phyloP scores from a whole-genome alignment of 1,140 invertebrate species.

The Geopemphigus sp. region DNA sequence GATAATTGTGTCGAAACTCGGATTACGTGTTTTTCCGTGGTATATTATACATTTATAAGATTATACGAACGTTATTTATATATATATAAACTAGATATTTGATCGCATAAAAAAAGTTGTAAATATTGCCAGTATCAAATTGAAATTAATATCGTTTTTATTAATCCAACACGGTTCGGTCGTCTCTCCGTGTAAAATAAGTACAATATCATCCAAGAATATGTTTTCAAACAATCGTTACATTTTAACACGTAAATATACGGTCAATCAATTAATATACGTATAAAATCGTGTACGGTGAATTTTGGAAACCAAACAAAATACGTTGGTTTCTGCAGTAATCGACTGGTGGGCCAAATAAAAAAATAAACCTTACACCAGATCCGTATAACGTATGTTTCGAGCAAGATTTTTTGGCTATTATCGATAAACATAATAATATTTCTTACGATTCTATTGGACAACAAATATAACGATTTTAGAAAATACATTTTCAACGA shows the following conservation, averaged over 20 bases:
- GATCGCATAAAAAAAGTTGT: neutral
- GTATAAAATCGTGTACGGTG: neutral
- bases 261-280: neutral
- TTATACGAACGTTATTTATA: neutral
- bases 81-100: neutral
- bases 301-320: neutral
- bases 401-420: neutral
- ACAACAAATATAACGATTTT: neutral
- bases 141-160: neutral
- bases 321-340: neutral
- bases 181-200: neutral
- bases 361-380: neutral
- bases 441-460: neutral
- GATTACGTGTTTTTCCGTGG: conserved; percentile 19
- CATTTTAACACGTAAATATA: neutral
- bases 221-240: neutral
- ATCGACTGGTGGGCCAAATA: neutral
- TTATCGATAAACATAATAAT: neutral
- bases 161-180: neutral
- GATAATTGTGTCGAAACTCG: neutral
- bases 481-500: neutral
- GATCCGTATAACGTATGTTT: neutral
- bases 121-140: neutral
- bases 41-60: neutral
- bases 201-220: neutral